Percentiles rank a stretch among this genome's conserved stretches.
Evolutionary conservation across 2,797 vertebrate species (phyloP).

Genomic region (Karalla daura): DNA sequence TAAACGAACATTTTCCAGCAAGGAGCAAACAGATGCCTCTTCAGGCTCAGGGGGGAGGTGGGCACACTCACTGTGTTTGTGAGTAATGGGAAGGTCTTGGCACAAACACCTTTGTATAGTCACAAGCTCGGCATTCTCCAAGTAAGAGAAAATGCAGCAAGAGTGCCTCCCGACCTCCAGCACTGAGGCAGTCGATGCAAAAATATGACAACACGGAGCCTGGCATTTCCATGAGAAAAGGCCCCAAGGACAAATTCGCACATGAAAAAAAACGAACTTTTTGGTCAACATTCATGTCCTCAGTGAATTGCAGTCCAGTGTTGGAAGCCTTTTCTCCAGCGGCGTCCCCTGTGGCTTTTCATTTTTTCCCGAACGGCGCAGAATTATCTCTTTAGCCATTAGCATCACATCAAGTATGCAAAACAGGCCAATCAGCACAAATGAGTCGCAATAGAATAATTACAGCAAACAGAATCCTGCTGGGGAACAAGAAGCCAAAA

Average conservation of each 20-base stretch:
- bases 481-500: slow-evolving; percentile 53
- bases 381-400: slow-evolving; percentile 67
- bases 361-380: slow-evolving; percentile 53
- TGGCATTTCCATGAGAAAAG: slow-evolving; percentile 49
- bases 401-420: slow-evolving; percentile 79
- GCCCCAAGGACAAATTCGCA: slow-evolving; percentile 58
- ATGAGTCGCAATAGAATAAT: slow-evolving; percentile 53
- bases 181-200: slow-evolving; percentile 35
- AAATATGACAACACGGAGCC: slow-evolving; percentile 42
- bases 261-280: slow-evolving; percentile 23
- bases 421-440: slow-evolving; percentile 75
- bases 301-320: slow-evolving; percentile 27
- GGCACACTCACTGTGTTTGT: slow-evolving; percentile 48
- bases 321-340: slow-evolving; percentile 36
- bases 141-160: slow-evolving; percentile 38
- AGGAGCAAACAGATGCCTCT: slow-evolving; percentile 57
- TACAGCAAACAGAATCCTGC: slow-evolving; percentile 64
- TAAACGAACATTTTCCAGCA: slow-evolving; percentile 41
- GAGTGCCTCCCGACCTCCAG: slow-evolving; percentile 35
- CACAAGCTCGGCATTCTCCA: slow-evolving; percentile 38
- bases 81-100: slow-evolving; percentile 52
- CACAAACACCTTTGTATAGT: slow-evolving; percentile 43
- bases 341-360: slow-evolving; percentile 56
- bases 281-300: slow-evolving; percentile 44
- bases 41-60: slow-evolving; percentile 42